These are phyloP conservation scores for Oophaga sylvatica DNA, from an alignment of 2,797 vertebrate species.

Conservation along the genomic window DNA sequence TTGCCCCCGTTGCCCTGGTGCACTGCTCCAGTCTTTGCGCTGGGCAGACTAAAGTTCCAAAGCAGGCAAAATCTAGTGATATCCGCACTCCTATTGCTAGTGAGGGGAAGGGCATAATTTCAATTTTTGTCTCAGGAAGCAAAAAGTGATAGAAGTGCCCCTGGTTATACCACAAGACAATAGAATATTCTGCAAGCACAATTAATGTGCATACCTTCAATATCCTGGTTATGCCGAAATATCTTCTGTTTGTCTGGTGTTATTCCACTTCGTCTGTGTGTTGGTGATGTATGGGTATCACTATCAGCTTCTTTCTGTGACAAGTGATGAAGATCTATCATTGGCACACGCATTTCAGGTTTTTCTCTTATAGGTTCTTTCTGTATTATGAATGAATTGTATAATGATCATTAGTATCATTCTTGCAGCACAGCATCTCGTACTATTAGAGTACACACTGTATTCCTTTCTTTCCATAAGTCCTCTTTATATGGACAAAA, in stretches of 20 bases:
- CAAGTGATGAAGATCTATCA: not conserved
- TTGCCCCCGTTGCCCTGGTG: too few species aligned
- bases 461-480: too few species aligned
- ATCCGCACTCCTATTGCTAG: too few species aligned
- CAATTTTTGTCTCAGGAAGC: too few species aligned
- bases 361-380: slow-evolving; percentile 37
- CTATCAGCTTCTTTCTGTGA: not conserved
- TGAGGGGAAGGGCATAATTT: too few species aligned
- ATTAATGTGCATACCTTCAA: slow-evolving; percentile 79
- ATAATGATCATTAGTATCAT: not conserved
- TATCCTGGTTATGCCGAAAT: slow-evolving; percentile 80
- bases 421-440: not conserved
- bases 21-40: too few species aligned
- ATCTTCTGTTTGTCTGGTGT: slow-evolving; percentile 32
- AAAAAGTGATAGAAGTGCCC: too few species aligned
- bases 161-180: not conserved
- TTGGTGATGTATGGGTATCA: slow-evolving; percentile 53
- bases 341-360: not conserved
- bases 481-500: not conserved
- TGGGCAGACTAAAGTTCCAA: too few species aligned
- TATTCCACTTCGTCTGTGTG: not conserved
- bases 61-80: too few species aligned
- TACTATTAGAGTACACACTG: not conserved
- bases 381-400: not conserved
- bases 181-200: not conserved